phyloP scores from a whole-genome alignment of 2,888 invertebrate genomes.

The Eilema caniola region DNA sequence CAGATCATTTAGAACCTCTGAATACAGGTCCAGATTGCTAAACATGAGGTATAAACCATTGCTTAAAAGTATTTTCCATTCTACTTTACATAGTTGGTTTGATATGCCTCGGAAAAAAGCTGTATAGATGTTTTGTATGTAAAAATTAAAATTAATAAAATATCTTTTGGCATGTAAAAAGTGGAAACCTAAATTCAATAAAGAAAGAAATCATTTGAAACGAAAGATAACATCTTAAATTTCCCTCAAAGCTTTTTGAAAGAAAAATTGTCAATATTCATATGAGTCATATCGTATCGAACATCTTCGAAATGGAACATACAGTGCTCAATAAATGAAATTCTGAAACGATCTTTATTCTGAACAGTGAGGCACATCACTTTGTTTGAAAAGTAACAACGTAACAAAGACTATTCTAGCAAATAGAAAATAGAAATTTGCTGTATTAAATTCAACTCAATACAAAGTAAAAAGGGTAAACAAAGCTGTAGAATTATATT shows the following conservation, averaged over 20 bases:
- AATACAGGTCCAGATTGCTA: no score
- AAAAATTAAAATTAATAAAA: no score
- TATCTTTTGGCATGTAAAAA: background rate
- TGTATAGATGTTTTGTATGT: no score
- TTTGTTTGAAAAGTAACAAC: conserved; percentile 62
- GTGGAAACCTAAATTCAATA: background rate
- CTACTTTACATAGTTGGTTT: background rate
- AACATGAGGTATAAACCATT: no score
- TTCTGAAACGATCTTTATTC: conserved; percentile 48
- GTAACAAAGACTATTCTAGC: conserved; percentile 31
- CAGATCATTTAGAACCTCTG: background rate
- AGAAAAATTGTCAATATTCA: conserved; percentile 5
- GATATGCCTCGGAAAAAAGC: no score
- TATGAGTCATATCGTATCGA: conserved; percentile 19
- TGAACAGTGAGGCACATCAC: conserved; percentile 51
- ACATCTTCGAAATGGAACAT: conserved; percentile 29
- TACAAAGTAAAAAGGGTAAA: conserved; percentile 8
- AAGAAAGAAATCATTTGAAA: background rate
- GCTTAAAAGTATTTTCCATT: background rate
- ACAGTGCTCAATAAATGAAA: conserved; percentile 52
- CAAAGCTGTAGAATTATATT: background rate
- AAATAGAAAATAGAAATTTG: conserved; percentile 8
- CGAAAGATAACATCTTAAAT: conserved; percentile 1
- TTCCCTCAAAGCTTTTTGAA: background rate
- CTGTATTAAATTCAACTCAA: conserved; percentile 15